A percentile compares a stretch with the other conserved stretches of the same genome.
These are phyloP conservation scores for Rhodophaea formosa DNA, from an alignment of 2,888 invertebrate genomes.

Conservation along the genomic window DNA sequence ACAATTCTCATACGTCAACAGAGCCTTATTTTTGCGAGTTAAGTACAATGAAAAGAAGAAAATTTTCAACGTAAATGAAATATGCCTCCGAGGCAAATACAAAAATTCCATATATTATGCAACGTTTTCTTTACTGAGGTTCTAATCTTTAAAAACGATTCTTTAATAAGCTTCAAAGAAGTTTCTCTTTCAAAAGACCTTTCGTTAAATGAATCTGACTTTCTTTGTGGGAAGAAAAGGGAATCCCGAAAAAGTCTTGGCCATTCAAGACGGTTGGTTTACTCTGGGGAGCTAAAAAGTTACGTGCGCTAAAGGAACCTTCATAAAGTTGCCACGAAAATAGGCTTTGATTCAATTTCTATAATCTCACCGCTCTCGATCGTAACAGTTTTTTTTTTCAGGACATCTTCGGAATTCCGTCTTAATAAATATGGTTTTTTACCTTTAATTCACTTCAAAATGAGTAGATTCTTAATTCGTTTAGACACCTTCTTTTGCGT, in stretches of 20 bases:
- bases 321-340: conserved; percentile 48
- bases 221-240: conserved; percentile 66
- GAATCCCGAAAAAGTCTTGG: conserved; percentile 59
- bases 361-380: conserved; percentile 14
- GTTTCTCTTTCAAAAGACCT: conserved; percentile 59
- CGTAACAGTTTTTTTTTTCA: conserved; percentile 7
- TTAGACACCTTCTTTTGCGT: too few relatives aligned
- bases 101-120: conserved; percentile 35
- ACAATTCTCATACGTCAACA: neutral
- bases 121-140: conserved; percentile 43
- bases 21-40: neutral
- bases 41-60: neutral
- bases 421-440: neutral
- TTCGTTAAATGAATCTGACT: conserved; percentile 67
- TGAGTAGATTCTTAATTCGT: too few relatives aligned
- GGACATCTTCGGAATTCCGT: neutral
- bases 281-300: conserved; percentile 61
- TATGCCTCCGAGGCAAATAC: neutral
- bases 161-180: conserved; percentile 69
- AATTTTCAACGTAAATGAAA: neutral
- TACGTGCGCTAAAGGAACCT: conserved; percentile 47
- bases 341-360: conserved; percentile 49
- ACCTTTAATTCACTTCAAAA: neutral
- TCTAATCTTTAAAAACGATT: conserved; percentile 57
- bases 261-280: conserved; percentile 64